Base-by-base conservation (phyloP, 2,888 invertebrate species). In the Apamea anceps region DNA sequence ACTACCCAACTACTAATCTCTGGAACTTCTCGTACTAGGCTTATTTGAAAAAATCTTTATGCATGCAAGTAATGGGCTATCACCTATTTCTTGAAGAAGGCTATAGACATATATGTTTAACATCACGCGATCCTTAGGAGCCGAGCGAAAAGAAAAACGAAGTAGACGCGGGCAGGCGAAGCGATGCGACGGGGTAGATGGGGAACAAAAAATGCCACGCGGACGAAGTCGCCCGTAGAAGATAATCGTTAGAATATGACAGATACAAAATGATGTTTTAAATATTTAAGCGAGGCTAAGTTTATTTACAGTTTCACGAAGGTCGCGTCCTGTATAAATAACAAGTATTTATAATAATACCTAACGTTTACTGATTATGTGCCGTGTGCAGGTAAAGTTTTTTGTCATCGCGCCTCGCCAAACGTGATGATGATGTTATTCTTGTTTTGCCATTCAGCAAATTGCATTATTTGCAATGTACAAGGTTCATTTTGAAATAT, bases 301-400 rank as follows among this genome's bases (percentile, higher is more conserved):
- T 45, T 1, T 73, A 7, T 48, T 73, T 7, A 12, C 65, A 66
- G 78, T 54, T 54, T 66, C 10, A 6, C 54, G 77, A 77, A 79
- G 67, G 60, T 78, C 48, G 13, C 28, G 60, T 60, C 42, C 25
- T n/a, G 1, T 54, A 45, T n/a, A 68, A 42, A 51, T 32, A 32
- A 45, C 28, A 51, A 80, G 32, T 72, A 15, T 45, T 32, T 63
- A 45, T 37, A 45, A 57, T 32, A 63, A 72, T 7, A 54, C 45
- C 21, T 15, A 15, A 65, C 54, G 45, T 51, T 28, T 28, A 48
- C 62, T 25, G n/a, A 70, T 37, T 70, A 78, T 72, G 32, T 25
- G 51, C 5, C 13, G 13, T n/a, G 25, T 18, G 28, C 74, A 84
- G 74, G 84, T 84, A 84, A 84, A 71, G 45, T 42, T 72, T 82